phyloP scores from a whole-genome alignment of 2,888 invertebrate species.

The Hemithea aestivaria region DNA sequence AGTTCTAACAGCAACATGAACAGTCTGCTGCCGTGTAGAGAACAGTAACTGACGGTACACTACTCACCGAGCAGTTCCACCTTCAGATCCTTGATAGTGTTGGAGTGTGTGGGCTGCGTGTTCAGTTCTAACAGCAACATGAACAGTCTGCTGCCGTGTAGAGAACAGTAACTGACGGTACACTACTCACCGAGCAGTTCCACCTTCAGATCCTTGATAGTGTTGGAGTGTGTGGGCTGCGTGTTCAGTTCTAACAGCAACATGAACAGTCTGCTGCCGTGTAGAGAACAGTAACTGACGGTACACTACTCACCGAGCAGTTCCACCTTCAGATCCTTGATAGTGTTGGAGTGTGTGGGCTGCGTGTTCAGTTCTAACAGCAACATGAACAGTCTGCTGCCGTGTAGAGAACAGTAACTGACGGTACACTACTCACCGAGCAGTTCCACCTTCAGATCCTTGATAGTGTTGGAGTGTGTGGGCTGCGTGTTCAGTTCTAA shows the following conservation, averaged over 20 bases:
- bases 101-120: conserved; percentile 86
- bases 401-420: conserved; percentile 49
- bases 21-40: too few relatives aligned
- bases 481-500: conserved; percentile 90
- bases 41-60: too few relatives aligned
- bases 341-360: conserved; percentile 85
- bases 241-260: conserved; percentile 92
- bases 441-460: conserved; percentile 95
- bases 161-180: too few relatives aligned
- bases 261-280: conserved; percentile 97
- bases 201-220: conserved; percentile 95
- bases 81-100: conserved; percentile 92
- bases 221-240: conserved; percentile 85
- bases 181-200: conserved; percentile 88
- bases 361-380: conserved; percentile 91
- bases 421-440: conserved; percentile 80
- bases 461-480: conserved; percentile 88
- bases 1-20: conserved; percentile 95
- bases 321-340: conserved; percentile 96
- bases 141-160: conserved; percentile 95
- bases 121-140: conserved; percentile 96
- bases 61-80: conserved; percentile 90
- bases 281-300: too few relatives aligned
- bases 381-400: conserved; percentile 96
- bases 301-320: conserved; percentile 86